Base-by-base conservation (phyloP, 2,113 vertebrate species). In the Xenopus borealis region DNA sequence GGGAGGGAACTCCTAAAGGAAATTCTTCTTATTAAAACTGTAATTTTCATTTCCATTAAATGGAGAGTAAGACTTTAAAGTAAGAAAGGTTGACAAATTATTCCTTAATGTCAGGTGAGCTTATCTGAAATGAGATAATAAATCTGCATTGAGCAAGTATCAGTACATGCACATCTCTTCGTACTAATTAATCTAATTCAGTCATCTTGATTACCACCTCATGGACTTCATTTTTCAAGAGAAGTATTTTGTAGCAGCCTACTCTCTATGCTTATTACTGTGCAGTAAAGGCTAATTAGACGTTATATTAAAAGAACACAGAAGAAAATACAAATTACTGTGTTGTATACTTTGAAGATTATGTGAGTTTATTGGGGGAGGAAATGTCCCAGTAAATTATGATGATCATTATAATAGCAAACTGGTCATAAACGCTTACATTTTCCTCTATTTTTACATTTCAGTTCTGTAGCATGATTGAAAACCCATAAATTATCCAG, bases 41-140 rank as follows among this genome's bases (percentile, higher is more conserved):
- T 88, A 92, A 92, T 93, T 92, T 91, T 91, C 89, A 88, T 91
- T 92, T 93, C 91, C 90, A 91, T 93, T 92, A 93, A 91, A 91
- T 88, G 84, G 84, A 89, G 89, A 91, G 75, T 89, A 91, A 92
- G 89, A 91, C 87, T 77, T 77, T 64, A 91, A 91, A 87, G 92
- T 83, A 93, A 91, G 89, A 92, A 85, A 81, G 84, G 86, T 53
- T 92, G 87, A 90, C 87, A 93, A 92, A 92, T 92, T 91, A 92
- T 90, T 91, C 90, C 91, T 91, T 93, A 93, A 92, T 93, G 88
- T 91, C 90, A 91, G 89, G 19, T 89, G 89, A 92, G 89, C 88
- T 89, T 89, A 85, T 88, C 92, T 90, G 82, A 90, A 91, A 92
- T 90, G 87, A 91, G 89, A 87, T 87, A 92, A 88, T 86, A 0